A percentile compares a stretch with the other conserved stretches of the same genome.
Evolutionary conservation across 1,140 invertebrate species (phyloP).

Genomic region (Drosophila biarmipes): DNA sequence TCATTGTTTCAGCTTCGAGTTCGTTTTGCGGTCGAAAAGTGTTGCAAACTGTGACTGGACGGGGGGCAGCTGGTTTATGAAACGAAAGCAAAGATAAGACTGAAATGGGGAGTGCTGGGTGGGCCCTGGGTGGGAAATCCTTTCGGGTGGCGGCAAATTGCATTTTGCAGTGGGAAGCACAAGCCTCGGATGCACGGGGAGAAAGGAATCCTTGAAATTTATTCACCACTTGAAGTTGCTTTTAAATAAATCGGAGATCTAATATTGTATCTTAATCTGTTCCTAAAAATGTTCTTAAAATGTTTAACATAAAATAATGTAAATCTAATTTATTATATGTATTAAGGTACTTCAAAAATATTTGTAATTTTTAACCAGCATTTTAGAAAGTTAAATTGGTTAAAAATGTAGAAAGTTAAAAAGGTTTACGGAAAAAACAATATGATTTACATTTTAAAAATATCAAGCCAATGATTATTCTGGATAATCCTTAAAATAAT

Average conservation of each 20-base stretch:
- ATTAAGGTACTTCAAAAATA: no score
- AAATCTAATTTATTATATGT: no score
- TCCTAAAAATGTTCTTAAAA: no score
- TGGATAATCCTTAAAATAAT: no score
- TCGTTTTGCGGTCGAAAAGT: constrained; percentile 68
- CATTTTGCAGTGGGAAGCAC: constrained; percentile 65
- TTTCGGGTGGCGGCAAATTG: constrained; percentile 70
- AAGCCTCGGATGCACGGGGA: constrained; percentile 19
- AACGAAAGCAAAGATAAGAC: constrained; percentile 81
- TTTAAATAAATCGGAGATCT: background rate
- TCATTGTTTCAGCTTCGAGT: constrained; percentile 72
- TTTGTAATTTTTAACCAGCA: no score
- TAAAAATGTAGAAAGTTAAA: no score
- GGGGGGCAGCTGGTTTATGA: constrained; percentile 68
- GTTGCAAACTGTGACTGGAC: constrained; percentile 77
- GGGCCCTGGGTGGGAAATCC: constrained; percentile 25
- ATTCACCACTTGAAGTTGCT: background rate
- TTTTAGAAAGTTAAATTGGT: no score
- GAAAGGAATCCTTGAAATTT: background rate
- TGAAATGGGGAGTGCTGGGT: constrained; percentile 27
- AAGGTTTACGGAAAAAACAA: no score
- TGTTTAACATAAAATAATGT: no score
- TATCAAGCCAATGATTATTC: no score
- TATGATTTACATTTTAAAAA: no score
- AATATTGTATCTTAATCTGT: no score